phyloP scores from a whole-genome alignment of 2,113 vertebrate genomes.

The Octodon degus region DNA sequence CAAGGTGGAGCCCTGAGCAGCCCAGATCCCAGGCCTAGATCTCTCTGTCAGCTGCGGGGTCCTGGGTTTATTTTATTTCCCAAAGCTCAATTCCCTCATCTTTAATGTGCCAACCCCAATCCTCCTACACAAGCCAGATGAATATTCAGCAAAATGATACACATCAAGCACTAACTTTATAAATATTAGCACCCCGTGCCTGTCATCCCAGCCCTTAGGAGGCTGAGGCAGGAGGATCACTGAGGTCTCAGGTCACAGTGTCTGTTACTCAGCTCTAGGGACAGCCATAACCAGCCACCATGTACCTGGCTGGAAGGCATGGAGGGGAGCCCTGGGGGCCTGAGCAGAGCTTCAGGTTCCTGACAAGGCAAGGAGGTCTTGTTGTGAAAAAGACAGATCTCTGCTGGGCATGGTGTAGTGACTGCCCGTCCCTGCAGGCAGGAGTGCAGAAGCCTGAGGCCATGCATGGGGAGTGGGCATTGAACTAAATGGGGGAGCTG shows the following conservation, averaged over 20 bases:
- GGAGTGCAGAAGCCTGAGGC: background rate
- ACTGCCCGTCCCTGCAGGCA: background rate
- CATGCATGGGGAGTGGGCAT: background rate
- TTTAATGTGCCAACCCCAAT: background rate
- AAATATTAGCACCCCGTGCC: background rate
- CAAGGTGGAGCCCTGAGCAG: background rate
- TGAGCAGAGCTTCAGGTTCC: background rate
- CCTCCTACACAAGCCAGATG: background rate
- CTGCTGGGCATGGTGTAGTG: background rate
- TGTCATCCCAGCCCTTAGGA: background rate
- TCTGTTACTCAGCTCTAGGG: background rate
- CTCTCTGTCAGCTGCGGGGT: background rate
- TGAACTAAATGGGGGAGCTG: background rate
- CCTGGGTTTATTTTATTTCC: background rate
- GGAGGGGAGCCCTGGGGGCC: background rate
- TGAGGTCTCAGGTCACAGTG: accelerated
- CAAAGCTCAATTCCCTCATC: background rate
- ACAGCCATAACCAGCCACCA: background rate
- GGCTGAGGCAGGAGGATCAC: background rate
- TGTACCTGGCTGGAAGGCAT: background rate
- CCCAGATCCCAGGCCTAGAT: background rate
- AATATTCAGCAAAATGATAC: background rate
- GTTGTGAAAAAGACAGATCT: background rate
- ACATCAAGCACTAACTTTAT: background rate
- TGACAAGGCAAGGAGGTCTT: background rate